Percentiles rank a stretch among this genome's conserved stretches.
These are phyloP conservation scores for Trichogramma dendrolimi DNA, from an alignment of 2,888 invertebrate species.

Conservation along the genomic window DNA sequence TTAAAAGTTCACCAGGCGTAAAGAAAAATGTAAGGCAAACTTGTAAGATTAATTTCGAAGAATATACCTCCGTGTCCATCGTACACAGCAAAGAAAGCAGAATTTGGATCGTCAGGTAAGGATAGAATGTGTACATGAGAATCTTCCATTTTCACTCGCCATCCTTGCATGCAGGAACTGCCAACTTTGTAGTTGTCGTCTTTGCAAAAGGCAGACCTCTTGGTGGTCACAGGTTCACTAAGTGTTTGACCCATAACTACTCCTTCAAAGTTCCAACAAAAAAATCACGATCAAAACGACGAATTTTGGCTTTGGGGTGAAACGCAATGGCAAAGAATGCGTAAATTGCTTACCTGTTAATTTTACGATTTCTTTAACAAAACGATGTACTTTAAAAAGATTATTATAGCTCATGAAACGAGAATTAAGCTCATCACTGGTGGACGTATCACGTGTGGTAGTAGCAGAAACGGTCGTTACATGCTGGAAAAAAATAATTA, in stretches of 20 bases:
- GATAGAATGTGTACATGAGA: constrained; percentile 94
- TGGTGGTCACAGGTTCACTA: constrained; percentile 91
- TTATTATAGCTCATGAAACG: no score
- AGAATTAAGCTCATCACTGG: no score
- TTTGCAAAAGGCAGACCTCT: constrained; percentile 77
- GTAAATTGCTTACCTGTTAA: no score
- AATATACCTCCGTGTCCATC: constrained; percentile 84
- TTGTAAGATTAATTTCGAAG: background rate
- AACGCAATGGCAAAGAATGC: no score
- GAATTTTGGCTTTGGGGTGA: background rate
- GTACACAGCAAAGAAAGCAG: constrained; percentile 94
- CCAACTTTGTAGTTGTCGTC: constrained; percentile 74
- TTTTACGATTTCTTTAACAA: no score
- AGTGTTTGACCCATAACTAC: constrained; percentile 89
- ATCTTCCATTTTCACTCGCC: constrained; percentile 99
- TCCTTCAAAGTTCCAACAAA: background rate
- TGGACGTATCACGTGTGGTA: no score
- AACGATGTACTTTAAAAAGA: no score
- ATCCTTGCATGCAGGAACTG: constrained; percentile 99
- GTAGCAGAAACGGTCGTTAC: no score
- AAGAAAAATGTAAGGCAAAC: background rate
- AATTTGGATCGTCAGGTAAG: constrained; percentile 85
- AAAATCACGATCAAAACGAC: background rate
- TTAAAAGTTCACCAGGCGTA: background rate
- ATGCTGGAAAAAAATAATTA: no score